Conservation (phyloP, 2,888 invertebrate species). For the Antheraea yamamai region DNA sequence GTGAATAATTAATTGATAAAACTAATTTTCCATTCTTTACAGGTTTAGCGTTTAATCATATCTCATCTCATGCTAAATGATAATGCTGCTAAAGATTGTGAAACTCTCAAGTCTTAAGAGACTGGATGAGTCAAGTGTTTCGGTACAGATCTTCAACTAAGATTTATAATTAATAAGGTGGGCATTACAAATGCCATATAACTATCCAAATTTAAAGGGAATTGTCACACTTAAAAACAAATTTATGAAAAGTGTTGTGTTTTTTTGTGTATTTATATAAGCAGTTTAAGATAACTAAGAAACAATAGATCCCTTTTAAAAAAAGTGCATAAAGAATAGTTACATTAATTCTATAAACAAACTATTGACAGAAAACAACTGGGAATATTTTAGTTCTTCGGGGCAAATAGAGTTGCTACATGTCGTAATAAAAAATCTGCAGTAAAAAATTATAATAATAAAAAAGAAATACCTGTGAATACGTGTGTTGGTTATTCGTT, state of each 20-base stretch:
- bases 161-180: no score
- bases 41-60: neutral
- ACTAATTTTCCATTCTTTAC: neutral
- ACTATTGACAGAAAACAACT: no score
- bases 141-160: no score
- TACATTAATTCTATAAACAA: no score
- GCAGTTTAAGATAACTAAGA: no score
- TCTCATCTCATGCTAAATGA: neutral
- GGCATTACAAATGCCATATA: no score
- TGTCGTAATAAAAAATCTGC: neutral
- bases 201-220: no score
- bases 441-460: neutral
- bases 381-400: neutral
- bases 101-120: neutral
- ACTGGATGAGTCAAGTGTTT: neutral
- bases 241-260: no score
- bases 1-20: neutral
- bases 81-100: neutral
- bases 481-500: constrained; percentile 71
- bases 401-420: neutral
- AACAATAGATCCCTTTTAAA: no score
- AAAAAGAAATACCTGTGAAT: constrained; percentile 62
- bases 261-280: no score
- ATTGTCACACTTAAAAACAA: no score
- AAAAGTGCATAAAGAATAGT: no score